phyloP scores from a whole-genome alignment of 2,113 vertebrate genomes.

The Pollachius pollachius region DNA sequence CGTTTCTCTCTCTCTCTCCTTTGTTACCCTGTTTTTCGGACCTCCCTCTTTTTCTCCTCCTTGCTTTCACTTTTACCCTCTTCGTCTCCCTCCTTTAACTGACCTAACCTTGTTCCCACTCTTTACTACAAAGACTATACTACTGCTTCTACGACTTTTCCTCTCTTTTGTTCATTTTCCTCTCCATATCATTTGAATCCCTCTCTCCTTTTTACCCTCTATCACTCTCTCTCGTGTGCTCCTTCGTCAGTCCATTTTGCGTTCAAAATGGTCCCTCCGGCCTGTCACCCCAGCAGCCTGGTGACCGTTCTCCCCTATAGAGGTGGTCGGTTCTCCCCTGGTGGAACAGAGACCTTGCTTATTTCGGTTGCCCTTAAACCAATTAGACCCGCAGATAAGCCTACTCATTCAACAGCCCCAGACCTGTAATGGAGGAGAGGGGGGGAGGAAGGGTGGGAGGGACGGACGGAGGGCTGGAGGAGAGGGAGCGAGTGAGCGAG shows the following conservation, averaged over 20 bases:
- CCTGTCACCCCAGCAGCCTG: not conserved
- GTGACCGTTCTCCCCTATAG: conserved; percentile 33
- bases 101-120: too few relatives aligned
- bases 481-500: conserved; percentile 23
- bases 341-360: conserved; percentile 57
- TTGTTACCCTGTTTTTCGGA: not conserved
- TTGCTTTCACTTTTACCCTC: not conserved
- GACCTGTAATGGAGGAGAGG: conserved; percentile 35
- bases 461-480: conserved; percentile 24
- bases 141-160: too few relatives aligned
- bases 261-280: too few relatives aligned
- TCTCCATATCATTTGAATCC: too few relatives aligned
- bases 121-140: too few relatives aligned
- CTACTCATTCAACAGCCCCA: conserved; percentile 54
- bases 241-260: too few relatives aligned
- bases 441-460: conserved; percentile 7
- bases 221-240: too few relatives aligned
- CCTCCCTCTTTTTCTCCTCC: not conserved
- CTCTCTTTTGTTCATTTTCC: too few relatives aligned
- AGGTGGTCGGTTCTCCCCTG: conserved; percentile 53
- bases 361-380: conserved; percentile 72
- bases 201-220: too few relatives aligned
- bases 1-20: conserved; percentile 25
- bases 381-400: conserved; percentile 68
- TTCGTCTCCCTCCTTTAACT: not conserved